Evolutionary conservation across 2,888 invertebrate genomes (phyloP), one percentile per base, ranked within the genome.

Genomic region (Scelioninae gen. 2): DNA sequence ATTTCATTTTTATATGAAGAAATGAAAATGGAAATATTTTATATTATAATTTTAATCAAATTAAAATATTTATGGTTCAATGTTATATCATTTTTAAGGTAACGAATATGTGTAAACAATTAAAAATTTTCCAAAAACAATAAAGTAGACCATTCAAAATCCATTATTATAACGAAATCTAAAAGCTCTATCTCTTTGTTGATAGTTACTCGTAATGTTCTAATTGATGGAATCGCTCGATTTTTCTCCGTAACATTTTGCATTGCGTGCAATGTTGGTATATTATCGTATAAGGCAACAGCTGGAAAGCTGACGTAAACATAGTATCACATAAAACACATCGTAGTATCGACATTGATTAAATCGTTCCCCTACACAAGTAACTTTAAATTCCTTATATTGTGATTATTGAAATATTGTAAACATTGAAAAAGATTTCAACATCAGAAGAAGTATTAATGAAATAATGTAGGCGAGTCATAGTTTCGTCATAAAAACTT

Each of bases 311-410:
- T 41, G 52, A 58, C 25, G 22, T 33, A 43, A 69, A 55, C 61
- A 60, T 61, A 46, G 69, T 22, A 61, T 69, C 69, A 61, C 39
- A 69, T 69, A 69, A 69, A 57, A 61, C 46, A 69, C 48, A 48
- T 19, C 16, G 65, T 57, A 53, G 43, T 33, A 68, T 69, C 52
- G 31, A 39, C 41, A 69, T 53, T 69, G 60, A 41, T 39, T 69
- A 68, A 43, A 68, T 35, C 19, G 45, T 52, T 60, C 68, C 48
- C 68, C 68, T 22, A 69, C 68, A 45, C 60, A 61, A 69, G 48
- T 52, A 45, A 35, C 45, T 53, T 46, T 35, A 53, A 53, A 39
- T 55, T 52, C 28, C 60, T 60, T 58, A n/a, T n/a, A n/a, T n/a
- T n/a, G n/a, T n/a, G n/a, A 46, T 13, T 28, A 46, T 46, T 35